A percentile compares a stretch with the other conserved stretches of the same genome.
These are phyloP conservation scores for Linurgus olivaceus DNA, from an alignment of 2,797 vertebrate species.

Conservation along the genomic window DNA sequence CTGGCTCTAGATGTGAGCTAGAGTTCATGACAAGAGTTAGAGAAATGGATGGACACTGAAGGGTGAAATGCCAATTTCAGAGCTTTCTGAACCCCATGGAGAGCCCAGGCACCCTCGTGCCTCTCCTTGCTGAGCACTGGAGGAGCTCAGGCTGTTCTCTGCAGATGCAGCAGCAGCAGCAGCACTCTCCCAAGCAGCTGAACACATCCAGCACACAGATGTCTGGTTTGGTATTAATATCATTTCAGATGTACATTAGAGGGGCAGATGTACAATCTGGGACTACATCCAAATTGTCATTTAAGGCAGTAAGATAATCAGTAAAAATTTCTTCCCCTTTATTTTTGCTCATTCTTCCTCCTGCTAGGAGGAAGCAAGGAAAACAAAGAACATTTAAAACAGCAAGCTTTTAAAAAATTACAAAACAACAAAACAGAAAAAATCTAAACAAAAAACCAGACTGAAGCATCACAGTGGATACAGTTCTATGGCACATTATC, in stretches of 20 bases:
- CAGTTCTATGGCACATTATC: neutral
- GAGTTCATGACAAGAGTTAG: neutral
- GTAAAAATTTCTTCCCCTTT: neutral
- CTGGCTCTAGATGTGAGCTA: neutral
- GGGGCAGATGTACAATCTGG: slow-evolving; percentile 17
- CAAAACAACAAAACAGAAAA: neutral
- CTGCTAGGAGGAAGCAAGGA: neutral
- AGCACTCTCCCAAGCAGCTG: neutral
- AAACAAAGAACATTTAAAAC: neutral
- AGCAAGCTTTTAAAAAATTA: fast-evolving
- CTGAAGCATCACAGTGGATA: neutral
- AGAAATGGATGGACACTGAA: neutral
- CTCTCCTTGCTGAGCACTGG: neutral
- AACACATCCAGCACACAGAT: slow-evolving; percentile 3
- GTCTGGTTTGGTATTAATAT: slow-evolving; percentile 21
- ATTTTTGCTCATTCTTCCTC: neutral
- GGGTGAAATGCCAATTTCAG: neutral
- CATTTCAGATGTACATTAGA: slow-evolving; percentile 52
- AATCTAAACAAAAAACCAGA: neutral
- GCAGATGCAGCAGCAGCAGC: slow-evolving; percentile 6
- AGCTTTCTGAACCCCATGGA: neutral
- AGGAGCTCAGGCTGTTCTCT: neutral
- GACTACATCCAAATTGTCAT: slow-evolving; percentile 33
- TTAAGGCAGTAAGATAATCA: neutral
- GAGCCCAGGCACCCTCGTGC: fast-evolving